phyloP scores from a whole-genome alignment of 1,140 invertebrate species.

The Trinorchestia longiramus region DNA sequence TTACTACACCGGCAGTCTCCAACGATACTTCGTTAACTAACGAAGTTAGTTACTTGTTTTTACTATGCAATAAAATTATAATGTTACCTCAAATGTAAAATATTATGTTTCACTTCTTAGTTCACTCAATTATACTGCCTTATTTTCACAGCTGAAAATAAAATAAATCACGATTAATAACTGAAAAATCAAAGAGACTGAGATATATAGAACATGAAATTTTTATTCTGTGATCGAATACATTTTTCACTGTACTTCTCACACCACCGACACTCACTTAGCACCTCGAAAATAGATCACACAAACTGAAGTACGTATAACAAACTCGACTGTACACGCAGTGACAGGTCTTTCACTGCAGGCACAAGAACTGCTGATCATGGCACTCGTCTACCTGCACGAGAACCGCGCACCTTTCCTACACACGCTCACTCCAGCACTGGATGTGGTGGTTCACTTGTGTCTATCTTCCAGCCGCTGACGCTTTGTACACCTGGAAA shows the following conservation, averaged over 20 bases:
- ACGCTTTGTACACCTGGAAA: background rate
- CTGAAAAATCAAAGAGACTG: background rate
- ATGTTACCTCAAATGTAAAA: background rate
- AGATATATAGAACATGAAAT: background rate
- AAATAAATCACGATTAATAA: background rate
- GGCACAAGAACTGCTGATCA: background rate
- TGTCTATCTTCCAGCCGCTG: background rate
- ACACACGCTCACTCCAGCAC: background rate
- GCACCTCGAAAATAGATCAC: background rate
- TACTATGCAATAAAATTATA: background rate
- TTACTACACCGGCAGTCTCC: background rate
- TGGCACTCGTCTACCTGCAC: background rate
- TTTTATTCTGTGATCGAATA: background rate
- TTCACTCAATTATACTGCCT: background rate
- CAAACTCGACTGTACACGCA: background rate
- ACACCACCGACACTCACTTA: background rate
- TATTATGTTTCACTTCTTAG: background rate
- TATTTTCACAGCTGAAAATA: background rate
- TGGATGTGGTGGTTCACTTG: background rate
- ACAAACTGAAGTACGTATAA: background rate
- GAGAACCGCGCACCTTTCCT: background rate
- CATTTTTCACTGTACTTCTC: background rate
- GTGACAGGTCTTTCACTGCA: background rate
- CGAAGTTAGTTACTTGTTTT: background rate
- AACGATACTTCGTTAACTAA: background rate